phyloP scores from a whole-genome alignment of 1,140 invertebrate genomes.

The Meloidogyne hapla region DNA sequence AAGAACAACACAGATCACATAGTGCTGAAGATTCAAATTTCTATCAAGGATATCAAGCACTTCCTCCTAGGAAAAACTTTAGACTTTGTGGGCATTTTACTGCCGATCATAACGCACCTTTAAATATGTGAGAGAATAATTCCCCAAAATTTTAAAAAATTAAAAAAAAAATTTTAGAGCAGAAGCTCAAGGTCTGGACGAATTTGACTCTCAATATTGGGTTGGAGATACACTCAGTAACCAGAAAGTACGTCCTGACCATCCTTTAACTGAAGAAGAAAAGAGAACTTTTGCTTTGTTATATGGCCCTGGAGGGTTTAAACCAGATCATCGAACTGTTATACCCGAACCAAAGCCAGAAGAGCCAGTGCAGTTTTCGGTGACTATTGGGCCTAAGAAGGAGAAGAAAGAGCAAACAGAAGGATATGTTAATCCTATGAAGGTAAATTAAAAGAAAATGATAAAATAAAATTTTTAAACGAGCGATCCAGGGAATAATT shows the following conservation, averaged over 20 bases:
- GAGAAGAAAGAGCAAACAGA: slow-evolving; percentile 18
- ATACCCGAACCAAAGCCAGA: slow-evolving; percentile 33
- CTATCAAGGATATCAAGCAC: slow-evolving; percentile 53
- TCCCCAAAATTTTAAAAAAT: neutral
- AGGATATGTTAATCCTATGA: slow-evolving; percentile 26
- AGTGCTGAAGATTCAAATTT: slow-evolving; percentile 29
- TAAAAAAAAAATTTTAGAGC: slow-evolving; percentile 14
- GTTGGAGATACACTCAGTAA: slow-evolving; percentile 63
- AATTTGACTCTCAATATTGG: slow-evolving; percentile 20
- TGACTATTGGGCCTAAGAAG: slow-evolving; percentile 48
- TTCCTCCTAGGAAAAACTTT: slow-evolving; percentile 44
- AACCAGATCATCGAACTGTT: slow-evolving; percentile 47
- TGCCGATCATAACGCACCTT: slow-evolving; percentile 52
- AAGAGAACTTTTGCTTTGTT: slow-evolving; percentile 48
- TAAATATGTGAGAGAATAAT: slow-evolving; percentile 41
- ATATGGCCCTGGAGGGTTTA: slow-evolving; percentile 56
- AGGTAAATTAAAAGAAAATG: neutral
- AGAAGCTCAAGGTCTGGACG: slow-evolving; percentile 34
- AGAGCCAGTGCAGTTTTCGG: slow-evolving; percentile 55
- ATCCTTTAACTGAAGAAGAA: slow-evolving; percentile 40
- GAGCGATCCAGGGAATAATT: slow-evolving; percentile 15
- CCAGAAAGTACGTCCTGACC: slow-evolving; percentile 48
- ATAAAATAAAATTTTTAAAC: neutral
- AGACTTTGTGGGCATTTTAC: slow-evolving; percentile 36
- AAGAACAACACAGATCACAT: slow-evolving; percentile 14